Evolutionary conservation across 1,140 invertebrate genomes (phyloP), one percentile per base, ranked within the genome.

Genomic region (Drosophila pseudoananassae): DNA sequence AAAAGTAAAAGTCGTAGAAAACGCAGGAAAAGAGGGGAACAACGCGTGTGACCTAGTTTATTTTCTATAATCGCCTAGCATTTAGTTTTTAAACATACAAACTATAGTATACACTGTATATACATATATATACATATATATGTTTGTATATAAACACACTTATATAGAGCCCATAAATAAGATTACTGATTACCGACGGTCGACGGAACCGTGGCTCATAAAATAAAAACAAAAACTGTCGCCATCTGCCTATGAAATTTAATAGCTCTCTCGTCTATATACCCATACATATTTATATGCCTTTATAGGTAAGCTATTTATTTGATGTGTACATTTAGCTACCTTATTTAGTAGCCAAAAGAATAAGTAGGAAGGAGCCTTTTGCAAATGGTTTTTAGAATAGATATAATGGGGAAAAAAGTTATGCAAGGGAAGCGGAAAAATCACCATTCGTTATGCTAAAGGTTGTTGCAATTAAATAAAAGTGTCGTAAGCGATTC

Each of bases 31-130:
- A 36, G 58, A 14, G 33, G 56, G 4, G 14, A 40, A 43, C n/a
- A 31, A 78, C 78, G 56, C 65, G 82, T 71, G 82, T 87, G 82
- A 87, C 82, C 82, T 70, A 87, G 45, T 88, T 85, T 76, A 29
- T 40, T 73, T 45, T 63, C 70, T 73, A 59, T 63, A 63, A 51
- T 55, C 76, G 57, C 56, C 29, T n/a, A 52, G 61, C 40, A 50
- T 36, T 36, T 43, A 25, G 57, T 12, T 36, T 36, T 36, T 36
- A n/a, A 36, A 36, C 52, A 25, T 56, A 46, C 38, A 73, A 25
- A 47, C 33, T n/a, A 47, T 47, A 54, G 25, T 17, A 51, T 17
- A n/a, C 25, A n/a, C 25, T 29, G 31, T 25, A 40, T 8, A 46
- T 72, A 72, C 55, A 54, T 15, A 38, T 49, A 7, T 6, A 7